Conservation (phyloP, 2,113 vertebrate species). For the Scomber colias region DNA sequence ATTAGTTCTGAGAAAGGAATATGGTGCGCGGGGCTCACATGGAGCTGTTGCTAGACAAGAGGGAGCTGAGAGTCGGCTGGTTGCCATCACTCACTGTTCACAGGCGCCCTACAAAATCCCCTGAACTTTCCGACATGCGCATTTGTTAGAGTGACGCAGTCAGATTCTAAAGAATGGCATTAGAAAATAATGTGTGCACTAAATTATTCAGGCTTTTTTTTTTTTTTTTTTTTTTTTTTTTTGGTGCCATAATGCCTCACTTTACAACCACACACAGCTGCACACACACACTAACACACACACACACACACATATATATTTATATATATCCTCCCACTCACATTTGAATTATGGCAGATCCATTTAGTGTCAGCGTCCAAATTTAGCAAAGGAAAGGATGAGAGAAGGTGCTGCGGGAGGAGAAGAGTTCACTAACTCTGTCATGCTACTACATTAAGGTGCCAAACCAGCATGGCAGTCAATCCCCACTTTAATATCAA, state of each 20-base stretch:
- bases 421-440: slow-evolving; percentile 62
- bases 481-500: slow-evolving; percentile 89
- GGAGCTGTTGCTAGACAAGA: slow-evolving; percentile 66
- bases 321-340: slow-evolving; percentile 81
- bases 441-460: slow-evolving; percentile 84
- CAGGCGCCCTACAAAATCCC: slow-evolving; percentile 78
- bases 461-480: slow-evolving; percentile 82
- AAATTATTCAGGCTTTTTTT: slow-evolving; percentile 82
- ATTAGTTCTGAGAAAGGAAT: slow-evolving; percentile 64
- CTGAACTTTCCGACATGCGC: slow-evolving; percentile 72
- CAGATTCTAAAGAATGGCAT: slow-evolving; percentile 80
- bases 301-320: slow-evolving; percentile 66
- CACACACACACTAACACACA: slow-evolving; percentile 36
- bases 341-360: slow-evolving; percentile 83
- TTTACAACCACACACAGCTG: slow-evolving; percentile 71
- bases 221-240: slow-evolving; percentile 50
- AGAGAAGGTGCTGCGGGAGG: slow-evolving; percentile 53
- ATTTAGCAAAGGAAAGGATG: slow-evolving; percentile 80
- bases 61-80: slow-evolving; percentile 68
- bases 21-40: slow-evolving; percentile 59
- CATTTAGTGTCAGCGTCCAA: slow-evolving; percentile 86
- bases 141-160: slow-evolving; percentile 80
- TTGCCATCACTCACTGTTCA: slow-evolving; percentile 78
- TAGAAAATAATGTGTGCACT: slow-evolving; percentile 82
- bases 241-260: slow-evolving; percentile 68